A percentile compares a stretch with the other conserved stretches of the same genome.
Evolutionary conservation across 2,113 vertebrate genomes (phyloP).

Genomic region (Ivindomyrus marchei): DNA sequence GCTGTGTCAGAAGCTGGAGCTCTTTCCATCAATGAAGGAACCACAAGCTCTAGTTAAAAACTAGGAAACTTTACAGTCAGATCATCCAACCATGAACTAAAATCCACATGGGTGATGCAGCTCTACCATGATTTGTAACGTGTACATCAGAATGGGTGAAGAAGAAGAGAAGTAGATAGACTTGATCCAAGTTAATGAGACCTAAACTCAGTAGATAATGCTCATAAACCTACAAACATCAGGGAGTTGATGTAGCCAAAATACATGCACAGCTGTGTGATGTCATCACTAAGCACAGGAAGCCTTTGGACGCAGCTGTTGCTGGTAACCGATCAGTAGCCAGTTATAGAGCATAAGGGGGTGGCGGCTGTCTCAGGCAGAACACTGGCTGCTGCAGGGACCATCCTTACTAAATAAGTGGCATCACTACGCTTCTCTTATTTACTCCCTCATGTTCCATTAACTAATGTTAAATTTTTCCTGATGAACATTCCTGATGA

Average conservation of each 20-base stretch:
- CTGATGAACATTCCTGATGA: background rate
- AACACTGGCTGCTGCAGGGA: background rate
- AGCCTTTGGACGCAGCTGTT: background rate
- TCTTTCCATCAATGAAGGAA: background rate
- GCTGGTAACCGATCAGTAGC: background rate
- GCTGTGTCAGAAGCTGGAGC: background rate
- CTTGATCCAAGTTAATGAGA: background rate
- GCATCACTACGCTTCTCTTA: background rate
- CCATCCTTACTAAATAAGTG: background rate
- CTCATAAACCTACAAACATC: background rate
- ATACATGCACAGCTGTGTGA: background rate
- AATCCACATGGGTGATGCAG: background rate
- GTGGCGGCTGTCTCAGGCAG: background rate
- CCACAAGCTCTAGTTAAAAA: background rate
- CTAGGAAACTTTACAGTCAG: background rate
- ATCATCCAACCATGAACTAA: background rate
- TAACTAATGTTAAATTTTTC: background rate
- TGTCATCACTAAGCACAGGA: background rate
- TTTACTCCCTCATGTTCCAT: background rate
- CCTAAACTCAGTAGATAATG: background rate
- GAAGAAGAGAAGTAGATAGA: background rate
- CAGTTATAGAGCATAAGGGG: background rate
- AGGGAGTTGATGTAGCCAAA: background rate
- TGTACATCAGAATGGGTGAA: background rate
- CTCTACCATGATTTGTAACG: background rate